A percentile compares a stretch with the other conserved stretches of the same genome.
Conservation (phyloP, 2,797 vertebrate species). For the Pangasius macronema region DNA sequence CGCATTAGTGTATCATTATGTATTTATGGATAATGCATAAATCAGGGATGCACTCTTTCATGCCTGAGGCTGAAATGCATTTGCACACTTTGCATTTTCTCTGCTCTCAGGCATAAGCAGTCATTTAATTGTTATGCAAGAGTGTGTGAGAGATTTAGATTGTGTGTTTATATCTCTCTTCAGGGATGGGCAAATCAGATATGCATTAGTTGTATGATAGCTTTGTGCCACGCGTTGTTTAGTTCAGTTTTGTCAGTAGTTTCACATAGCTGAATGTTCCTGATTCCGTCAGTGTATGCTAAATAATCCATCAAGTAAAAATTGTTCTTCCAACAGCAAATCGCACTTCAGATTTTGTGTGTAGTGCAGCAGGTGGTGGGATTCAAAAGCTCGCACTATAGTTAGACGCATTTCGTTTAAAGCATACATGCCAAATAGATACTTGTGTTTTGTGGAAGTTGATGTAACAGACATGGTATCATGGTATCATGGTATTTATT, state of each 20-base stretch:
- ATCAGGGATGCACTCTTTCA: not conserved
- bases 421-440: not conserved
- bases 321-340: not conserved
- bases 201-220: not conserved
- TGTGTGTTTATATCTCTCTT: not conserved
- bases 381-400: not conserved
- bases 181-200: not conserved
- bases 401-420: not conserved
- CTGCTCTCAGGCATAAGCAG: not conserved
- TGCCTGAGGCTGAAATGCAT: not conserved
- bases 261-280: not conserved
- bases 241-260: too few relatives aligned
- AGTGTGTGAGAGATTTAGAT: not conserved
- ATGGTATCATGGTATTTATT: too few relatives aligned
- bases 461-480: not conserved
- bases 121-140: not conserved
- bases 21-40: conserved; percentile 15
- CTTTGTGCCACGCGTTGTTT: not conserved
- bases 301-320: not conserved
- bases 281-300: not conserved
- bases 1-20: not conserved
- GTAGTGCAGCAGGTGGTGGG: not conserved
- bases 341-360: not conserved
- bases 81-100: conserved; percentile 14
- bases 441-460: not conserved